Conservation (phyloP, 2,888 invertebrate genomes). For the Diarsia mendica region DNA sequence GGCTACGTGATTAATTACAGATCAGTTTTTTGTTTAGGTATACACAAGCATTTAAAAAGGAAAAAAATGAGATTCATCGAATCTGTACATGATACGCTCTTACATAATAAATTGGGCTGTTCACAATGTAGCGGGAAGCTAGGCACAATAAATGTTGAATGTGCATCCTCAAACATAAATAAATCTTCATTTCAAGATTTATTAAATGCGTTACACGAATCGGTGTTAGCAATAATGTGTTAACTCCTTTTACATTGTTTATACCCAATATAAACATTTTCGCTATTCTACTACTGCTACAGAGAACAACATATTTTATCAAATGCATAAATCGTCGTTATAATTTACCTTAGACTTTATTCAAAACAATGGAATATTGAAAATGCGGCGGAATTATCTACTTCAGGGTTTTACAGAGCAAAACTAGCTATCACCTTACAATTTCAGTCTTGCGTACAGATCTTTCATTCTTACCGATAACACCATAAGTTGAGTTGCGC, state of each 20-base stretch:
- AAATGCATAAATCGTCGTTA: slow-evolving; percentile 48
- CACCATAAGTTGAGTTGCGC: slow-evolving; percentile 56
- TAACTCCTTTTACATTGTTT: slow-evolving; percentile 33
- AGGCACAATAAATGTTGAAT: slow-evolving; percentile 17
- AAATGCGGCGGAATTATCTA: slow-evolving; percentile 54
- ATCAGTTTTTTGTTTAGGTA: slow-evolving; percentile 26
- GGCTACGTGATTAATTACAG: slow-evolving; percentile 18
- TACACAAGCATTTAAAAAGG: slow-evolving; percentile 19
- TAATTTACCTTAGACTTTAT: slow-evolving; percentile 49
- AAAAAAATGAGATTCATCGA: slow-evolving; percentile 61
- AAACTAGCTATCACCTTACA: slow-evolving; percentile 66
- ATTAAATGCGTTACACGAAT: slow-evolving; percentile 31
- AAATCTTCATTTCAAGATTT: slow-evolving; percentile 24
- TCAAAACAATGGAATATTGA: slow-evolving; percentile 57
- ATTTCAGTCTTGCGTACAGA: slow-evolving; percentile 71
- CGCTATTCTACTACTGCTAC: slow-evolving; percentile 57
- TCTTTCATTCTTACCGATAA: slow-evolving; percentile 64
- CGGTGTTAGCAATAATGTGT: slow-evolving; percentile 16
- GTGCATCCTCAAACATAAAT: slow-evolving; percentile 20
- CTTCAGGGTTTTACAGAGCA: slow-evolving; percentile 58
- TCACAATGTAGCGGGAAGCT: slow-evolving; percentile 25
- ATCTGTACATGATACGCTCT: slow-evolving; percentile 58
- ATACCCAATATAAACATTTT: slow-evolving; percentile 43
- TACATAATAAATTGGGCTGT: slow-evolving; percentile 41
- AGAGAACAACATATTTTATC: slow-evolving; percentile 56